phyloP scores from a whole-genome alignment of 2,113 vertebrate genomes.

The Ornithorhynchus anatinus region DNA sequence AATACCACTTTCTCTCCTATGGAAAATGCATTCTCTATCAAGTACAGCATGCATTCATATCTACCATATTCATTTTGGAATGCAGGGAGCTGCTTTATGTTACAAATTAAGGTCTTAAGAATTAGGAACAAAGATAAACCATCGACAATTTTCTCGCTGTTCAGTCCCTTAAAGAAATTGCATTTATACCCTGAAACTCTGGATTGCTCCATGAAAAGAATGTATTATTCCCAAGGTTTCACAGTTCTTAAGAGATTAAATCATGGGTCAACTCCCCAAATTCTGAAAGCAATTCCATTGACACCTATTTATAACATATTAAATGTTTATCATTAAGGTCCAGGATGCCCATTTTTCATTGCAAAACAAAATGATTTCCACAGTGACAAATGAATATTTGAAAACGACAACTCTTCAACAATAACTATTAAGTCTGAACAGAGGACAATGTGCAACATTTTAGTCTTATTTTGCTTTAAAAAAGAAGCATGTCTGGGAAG shows the following conservation, averaged over 20 bases:
- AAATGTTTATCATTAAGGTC: background rate
- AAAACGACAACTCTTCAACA: slow-evolving; percentile 20
- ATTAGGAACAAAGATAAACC: background rate
- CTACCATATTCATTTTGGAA: background rate
- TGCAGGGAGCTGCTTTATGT: background rate
- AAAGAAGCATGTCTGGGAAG: background rate
- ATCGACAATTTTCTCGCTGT: background rate
- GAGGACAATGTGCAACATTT: background rate
- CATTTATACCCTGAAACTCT: background rate
- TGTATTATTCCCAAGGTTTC: background rate
- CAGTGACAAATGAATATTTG: background rate
- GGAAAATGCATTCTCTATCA: background rate
- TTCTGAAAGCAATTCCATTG: background rate
- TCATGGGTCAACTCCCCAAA: background rate
- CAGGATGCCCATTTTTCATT: background rate
- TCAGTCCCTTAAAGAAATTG: slow-evolving; percentile 1
- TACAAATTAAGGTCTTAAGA: background rate
- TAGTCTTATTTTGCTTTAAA: slow-evolving; percentile 20
- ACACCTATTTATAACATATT: background rate
- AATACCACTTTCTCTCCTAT: background rate
- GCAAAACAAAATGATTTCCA: slow-evolving; percentile 27
- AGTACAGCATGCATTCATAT: background rate
- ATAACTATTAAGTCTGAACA: background rate
- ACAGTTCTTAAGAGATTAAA: slow-evolving; percentile 7
- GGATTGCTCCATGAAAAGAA: background rate